Base-by-base conservation (phyloP, 2,888 invertebrate species). In the Amphipoea oculea region DNA sequence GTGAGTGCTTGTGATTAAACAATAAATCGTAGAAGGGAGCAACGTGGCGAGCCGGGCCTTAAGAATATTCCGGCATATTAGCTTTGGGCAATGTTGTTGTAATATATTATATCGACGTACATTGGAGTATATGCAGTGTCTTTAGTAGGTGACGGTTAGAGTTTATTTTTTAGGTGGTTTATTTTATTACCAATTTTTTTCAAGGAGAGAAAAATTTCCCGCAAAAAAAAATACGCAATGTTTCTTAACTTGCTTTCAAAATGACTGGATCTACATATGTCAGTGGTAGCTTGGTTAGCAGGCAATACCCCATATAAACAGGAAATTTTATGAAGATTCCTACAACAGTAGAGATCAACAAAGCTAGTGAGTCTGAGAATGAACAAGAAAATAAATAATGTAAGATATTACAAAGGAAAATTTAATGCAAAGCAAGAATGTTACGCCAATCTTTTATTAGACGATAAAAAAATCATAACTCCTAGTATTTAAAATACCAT, bases 1-100 rank as follows among this genome's bases (percentile, higher is more conserved):
- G 93, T 94, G 94, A 95, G 94, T 94, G 94, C 93, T 94, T 94
- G 95, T 95, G 95, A 95, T 96, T 95, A 95, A 96, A 95, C 95
- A 93, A 96, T 96, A 96, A 96, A 96, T 96, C 95, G 92, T 94
- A 89, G 88, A 87, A 88, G 88, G 89, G 91, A 88, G 87, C 88
- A 78, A 84, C 87, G 82, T 88, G 81, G 85, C 87, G 74, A 78
- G 82, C 82, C 86, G 79, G 87, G 82, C 83, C 91, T 90, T 91
- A 92, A 91, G 91, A 92, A 91, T 89, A 88, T 89, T 84, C 83
- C 77, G 73, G 76, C 82, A 89, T 91, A 90, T 91, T 91, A 89
- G 90, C 91, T 87, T 89, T 84, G 85, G 89, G 87, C 85, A 83
- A 88, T 83, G 75, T 83, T 73, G 73, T 71, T 85, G 84, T 86